A percentile compares a stretch with the other conserved stretches of the same genome.
Conservation (phyloP, 2,888 invertebrate species). For the Shargacucullia verbasci region DNA sequence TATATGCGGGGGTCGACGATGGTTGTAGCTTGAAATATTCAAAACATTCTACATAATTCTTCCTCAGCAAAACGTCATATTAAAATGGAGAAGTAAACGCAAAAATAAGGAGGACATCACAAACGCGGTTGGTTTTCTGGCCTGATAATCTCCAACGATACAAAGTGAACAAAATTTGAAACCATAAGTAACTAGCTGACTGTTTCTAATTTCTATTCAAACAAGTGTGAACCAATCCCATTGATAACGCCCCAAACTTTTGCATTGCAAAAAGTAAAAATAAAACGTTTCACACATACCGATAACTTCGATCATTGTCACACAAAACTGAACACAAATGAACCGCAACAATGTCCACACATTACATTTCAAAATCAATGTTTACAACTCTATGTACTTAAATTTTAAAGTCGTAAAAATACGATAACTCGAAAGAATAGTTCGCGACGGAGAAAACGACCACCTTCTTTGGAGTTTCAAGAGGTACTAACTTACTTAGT, state of each 20-base stretch:
- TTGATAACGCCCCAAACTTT: background rate
- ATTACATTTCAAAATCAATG: constrained; percentile 39
- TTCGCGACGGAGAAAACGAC: constrained; percentile 18
- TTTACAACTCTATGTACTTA: constrained; percentile 7
- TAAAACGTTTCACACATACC: constrained; percentile 51
- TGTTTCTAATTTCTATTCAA: background rate
- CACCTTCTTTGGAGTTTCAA: constrained; percentile 5
- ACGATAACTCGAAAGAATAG: constrained; percentile 19
- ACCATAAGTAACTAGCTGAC: too few species aligned
- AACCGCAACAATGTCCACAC: constrained; percentile 25
- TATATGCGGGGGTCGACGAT: too few species aligned
- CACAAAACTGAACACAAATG: constrained; percentile 40
- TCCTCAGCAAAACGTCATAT: too few species aligned
- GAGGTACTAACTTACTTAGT: constrained; percentile 21
- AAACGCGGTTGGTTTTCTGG: too few species aligned
- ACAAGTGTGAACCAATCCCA: background rate
- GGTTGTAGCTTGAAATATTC: too few species aligned
- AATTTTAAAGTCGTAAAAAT: constrained; percentile 25
- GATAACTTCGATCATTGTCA: constrained; percentile 62
- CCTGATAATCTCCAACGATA: too few species aligned
- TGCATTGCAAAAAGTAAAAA: constrained; percentile 4
- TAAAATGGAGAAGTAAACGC: too few species aligned
- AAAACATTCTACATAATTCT: too few species aligned
- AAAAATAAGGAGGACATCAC: too few species aligned
- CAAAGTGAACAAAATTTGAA: too few species aligned